A percentile compares a stretch with the other conserved stretches of the same genome.
These are phyloP conservation scores for Lycocerus yunnanus DNA, from an alignment of 2,888 invertebrate species.

Conservation along the genomic window DNA sequence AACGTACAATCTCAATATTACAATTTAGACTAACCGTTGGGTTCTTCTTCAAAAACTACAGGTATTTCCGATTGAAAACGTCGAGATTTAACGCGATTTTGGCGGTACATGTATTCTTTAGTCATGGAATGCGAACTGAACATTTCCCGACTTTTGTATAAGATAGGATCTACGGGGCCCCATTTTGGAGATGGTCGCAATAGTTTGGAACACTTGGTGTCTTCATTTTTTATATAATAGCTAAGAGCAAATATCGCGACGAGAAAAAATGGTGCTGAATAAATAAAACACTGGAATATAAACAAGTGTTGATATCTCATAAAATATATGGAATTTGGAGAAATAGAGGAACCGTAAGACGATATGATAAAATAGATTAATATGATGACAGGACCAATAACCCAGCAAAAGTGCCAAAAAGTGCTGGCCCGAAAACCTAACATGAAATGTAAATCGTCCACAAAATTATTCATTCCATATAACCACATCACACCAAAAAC, in stretches of 20 bases:
- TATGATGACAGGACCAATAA: constrained; percentile 8
- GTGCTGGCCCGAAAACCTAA: constrained; percentile 29
- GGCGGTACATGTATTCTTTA: constrained; percentile 17
- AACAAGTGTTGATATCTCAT: not conserved
- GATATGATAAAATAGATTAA: not conserved
- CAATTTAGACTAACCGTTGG: not conserved
- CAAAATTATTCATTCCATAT: constrained; percentile 28
- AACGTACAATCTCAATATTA: not conserved
- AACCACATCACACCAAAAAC: constrained; percentile 8
- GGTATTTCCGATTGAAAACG: constrained; percentile 11
- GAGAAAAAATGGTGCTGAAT: not conserved
- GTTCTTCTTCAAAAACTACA: not conserved
- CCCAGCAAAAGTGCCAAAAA: constrained; percentile 25
- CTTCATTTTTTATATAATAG: not conserved
- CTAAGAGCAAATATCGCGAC: not conserved
- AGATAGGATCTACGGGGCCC: constrained; percentile 10
- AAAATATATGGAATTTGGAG: not conserved
- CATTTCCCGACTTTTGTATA: constrained; percentile 12
- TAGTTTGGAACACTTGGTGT: not conserved
- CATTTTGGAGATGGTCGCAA: constrained; percentile 1
- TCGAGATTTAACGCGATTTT: constrained; percentile 2
- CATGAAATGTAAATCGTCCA: constrained; percentile 36
- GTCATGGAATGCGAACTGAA: constrained; percentile 19
- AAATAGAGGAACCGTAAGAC: not conserved
- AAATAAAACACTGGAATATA: not conserved